Base-by-base conservation (phyloP, 2,888 invertebrate species). In the Pocota personata region DNA sequence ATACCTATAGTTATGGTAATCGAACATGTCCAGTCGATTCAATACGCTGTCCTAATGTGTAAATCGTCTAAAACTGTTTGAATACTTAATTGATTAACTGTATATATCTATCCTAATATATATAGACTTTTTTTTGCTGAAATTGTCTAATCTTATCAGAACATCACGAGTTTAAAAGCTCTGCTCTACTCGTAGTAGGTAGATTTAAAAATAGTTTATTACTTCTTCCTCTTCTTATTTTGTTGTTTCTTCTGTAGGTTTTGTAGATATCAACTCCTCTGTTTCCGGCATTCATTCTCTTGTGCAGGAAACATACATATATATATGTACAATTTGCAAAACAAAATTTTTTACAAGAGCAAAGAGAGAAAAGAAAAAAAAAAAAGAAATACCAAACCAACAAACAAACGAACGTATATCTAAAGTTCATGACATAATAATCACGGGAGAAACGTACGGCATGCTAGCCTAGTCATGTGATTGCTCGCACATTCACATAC, bases 381-480 rank as follows among this genome's bases (percentile, higher is more conserved):
- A 50, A 40, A 30, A 64, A 57, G 58, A 58, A 64, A 60, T 24
- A 58, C n/a, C 35, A 12, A 69, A 62, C 52, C 43, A 43, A 48
- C 55, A 46, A 55, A 73, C 40, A 14, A 50, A 78, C 43, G 35
- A 57, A 57, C 24, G 30, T 71, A 67, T 67, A 69, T 80, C 76
- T 77, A 66, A 80, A 86, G 82, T 86, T 86, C 86, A 86, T 82
- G 82, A 86, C 86, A 86, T 86, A 86, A 92, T 92, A 92, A 91
- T 91, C 91, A 92, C 91, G 91, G 90, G 91, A 91, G 91, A 87
- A 90, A 90, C 83, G 89, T 88, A 88, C 90, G 88, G 82, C 89
- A 89, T 90, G 91, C 91, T 91, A 91, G 91, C 89, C 91, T 89
- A 91, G 91, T 91, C 91, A 91, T 91, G 91, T 91, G 91, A 91